Evolutionary conservation across 2,113 vertebrate genomes (phyloP).

Genomic region (Gambusia affinis): DNA sequence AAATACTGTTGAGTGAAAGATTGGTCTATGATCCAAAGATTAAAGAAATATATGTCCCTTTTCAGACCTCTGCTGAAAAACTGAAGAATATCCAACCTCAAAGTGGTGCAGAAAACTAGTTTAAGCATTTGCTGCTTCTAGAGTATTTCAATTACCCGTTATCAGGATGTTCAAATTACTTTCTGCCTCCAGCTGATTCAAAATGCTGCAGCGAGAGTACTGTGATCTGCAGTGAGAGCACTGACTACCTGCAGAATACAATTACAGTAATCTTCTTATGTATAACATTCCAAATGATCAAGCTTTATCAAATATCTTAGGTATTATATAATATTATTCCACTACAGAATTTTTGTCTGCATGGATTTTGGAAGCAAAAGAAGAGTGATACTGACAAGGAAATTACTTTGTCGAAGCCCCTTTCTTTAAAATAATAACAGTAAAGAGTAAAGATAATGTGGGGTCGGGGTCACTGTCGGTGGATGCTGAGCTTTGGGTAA

Average conservation of each 20-base stretch:
- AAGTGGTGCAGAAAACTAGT: neutral
- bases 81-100: neutral
- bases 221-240: neutral
- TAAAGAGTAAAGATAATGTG: too few species aligned
- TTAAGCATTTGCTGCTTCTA: neutral
- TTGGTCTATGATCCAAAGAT: neutral
- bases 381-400: too few species aligned
- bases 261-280: neutral
- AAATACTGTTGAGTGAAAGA: neutral
- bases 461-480: too few species aligned
- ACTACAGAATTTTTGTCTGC: neutral
- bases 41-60: neutral
- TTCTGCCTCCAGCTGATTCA: slow-evolving; percentile 1
- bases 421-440: too few species aligned
- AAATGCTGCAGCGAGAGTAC: neutral
- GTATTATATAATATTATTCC: neutral
- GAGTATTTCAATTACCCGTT: neutral
- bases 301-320: too few species aligned
- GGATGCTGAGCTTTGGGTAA: too few species aligned
- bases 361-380: neutral
- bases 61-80: neutral
- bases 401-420: too few species aligned
- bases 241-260: neutral
- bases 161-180: neutral
- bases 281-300: neutral